Conservation (phyloP, 2,113 vertebrate species). For the Stigmatopora nigra region DNA sequence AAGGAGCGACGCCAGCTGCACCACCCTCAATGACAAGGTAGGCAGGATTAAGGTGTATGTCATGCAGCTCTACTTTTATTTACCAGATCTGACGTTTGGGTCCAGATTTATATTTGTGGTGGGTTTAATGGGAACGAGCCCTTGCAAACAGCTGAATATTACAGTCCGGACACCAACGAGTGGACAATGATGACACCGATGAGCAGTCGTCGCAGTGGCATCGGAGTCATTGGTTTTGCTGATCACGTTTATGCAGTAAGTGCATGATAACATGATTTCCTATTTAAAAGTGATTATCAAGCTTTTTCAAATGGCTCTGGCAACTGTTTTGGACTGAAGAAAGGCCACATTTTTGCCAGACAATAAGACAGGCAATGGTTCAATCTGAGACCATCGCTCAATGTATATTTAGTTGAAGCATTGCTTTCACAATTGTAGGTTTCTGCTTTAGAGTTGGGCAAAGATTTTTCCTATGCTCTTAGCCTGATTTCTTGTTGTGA, state of each 20-base stretch:
- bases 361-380: background rate
- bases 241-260: constrained; percentile 30
- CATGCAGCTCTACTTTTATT: background rate
- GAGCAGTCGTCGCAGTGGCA: constrained; percentile 18
- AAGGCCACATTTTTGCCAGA: background rate
- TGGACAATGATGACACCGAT: constrained; percentile 37
- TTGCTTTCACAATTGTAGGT: background rate
- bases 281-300: background rate
- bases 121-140: constrained; percentile 77
- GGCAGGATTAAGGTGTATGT: constrained; percentile 3
- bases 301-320: background rate
- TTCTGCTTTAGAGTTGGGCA: background rate
- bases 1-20: constrained; percentile 44
- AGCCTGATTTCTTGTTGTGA: background rate
- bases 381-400: background rate
- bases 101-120: constrained; percentile 83
- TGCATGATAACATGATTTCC: background rate
- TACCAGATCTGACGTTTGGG: background rate
- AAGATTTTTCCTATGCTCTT: background rate
- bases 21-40: constrained; percentile 72
- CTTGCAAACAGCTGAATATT: constrained; percentile 61
- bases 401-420: background rate
- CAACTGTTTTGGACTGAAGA: background rate
- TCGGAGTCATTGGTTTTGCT: constrained; percentile 21
- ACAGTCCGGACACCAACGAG: constrained; percentile 29